Base-by-base conservation (phyloP, 2,113 vertebrate species). In the Zosterops pallidus region DNA sequence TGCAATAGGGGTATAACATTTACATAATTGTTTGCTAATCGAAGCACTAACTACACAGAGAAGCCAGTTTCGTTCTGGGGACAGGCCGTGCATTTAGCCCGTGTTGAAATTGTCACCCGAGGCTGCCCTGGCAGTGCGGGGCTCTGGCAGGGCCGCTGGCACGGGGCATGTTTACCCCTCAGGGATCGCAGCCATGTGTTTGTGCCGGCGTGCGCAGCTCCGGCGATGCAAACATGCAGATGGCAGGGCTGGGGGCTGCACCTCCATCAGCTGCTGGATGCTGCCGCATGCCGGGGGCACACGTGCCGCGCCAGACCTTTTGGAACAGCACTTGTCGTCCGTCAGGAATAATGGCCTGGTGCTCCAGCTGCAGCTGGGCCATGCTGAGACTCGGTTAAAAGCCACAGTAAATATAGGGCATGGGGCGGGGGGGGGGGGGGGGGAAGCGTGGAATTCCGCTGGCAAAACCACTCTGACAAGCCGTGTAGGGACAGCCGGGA, bases 221-320 rank as follows among this genome's bases (percentile, higher is more conserved):
- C 56, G 31, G 82, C 67, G 22, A 68, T 56, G 83, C 91, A 94
- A 95, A 94, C 94, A 77, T 52, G 91, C 93, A 95, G 93, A 92
- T 94, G 93, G 94, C 23, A 5, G 83, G 55, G 76, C 89, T 33
- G 76, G 70, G 70, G 68, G 39, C 50, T 41, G 89, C 92, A 76
- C 70, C 93, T 76, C 2, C 86, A 17, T 93, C 83, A 90, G 91
- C 96, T 95, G 91, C 35, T n/a, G 89, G 8, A 60, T 35, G 52
- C 29, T 11, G 47, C 42, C 18, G 47, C 90, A 62, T 20, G 33
- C 56, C 1, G n/a, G 37, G 72, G 89, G 82, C 85, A 78, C 77
- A 25, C 65, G 62, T 33, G 85, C 82, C 5, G 17, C 21, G 14
- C 7, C 7, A 33, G 81, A 11, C 47, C 37, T 57, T 33, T 64